Evolutionary conservation across 2,797 vertebrate species (phyloP).

Genomic region (Chaunax sp.): DNA sequence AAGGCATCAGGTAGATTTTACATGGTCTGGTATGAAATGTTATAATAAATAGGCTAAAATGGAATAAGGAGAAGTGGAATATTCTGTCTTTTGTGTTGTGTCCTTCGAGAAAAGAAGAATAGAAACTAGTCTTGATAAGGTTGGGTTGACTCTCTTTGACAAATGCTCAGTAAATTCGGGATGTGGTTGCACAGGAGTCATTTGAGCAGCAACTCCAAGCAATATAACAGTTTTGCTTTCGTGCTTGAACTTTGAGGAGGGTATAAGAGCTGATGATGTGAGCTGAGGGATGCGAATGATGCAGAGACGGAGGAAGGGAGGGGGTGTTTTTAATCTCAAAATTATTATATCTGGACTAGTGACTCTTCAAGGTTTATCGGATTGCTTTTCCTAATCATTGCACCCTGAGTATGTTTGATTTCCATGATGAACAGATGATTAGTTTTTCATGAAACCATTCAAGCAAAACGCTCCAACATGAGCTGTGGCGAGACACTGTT

Average conservation of each 20-base stretch:
- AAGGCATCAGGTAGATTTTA: conserved; percentile 45
- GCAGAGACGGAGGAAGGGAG: conserved; percentile 25
- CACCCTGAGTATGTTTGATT: conserved; percentile 95
- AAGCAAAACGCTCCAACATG: conserved; percentile 90
- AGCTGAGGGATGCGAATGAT: conserved; percentile 38
- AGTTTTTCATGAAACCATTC: conserved; percentile 99
- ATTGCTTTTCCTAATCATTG: conserved; percentile 96
- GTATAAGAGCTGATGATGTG: conserved; percentile 61
- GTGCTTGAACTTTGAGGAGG: conserved; percentile 81
- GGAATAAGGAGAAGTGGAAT: conserved; percentile 59
- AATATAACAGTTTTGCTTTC: conserved; percentile 85
- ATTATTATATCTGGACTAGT: conserved; percentile 90
- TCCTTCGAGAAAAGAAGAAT: conserved; percentile 47
- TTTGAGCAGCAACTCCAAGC: conserved; percentile 84
- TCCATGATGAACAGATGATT: conserved; percentile 99
- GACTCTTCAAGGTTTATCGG: conserved; percentile 88
- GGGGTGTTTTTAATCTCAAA: conserved; percentile 83
- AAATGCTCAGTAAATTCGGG: conserved; percentile 57
- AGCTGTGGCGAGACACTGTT: conserved; percentile 90
- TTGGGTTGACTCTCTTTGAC: conserved; percentile 55
- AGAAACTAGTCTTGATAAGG: conserved; percentile 61
- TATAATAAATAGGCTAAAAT: conserved; percentile 28
- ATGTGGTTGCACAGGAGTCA: conserved; percentile 40
- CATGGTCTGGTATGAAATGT: conserved; percentile 27
- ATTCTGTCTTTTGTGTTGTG: conserved; percentile 58